Base-by-base conservation (phyloP, 2,888 invertebrate species). In the Invenusta paracnida region DNA sequence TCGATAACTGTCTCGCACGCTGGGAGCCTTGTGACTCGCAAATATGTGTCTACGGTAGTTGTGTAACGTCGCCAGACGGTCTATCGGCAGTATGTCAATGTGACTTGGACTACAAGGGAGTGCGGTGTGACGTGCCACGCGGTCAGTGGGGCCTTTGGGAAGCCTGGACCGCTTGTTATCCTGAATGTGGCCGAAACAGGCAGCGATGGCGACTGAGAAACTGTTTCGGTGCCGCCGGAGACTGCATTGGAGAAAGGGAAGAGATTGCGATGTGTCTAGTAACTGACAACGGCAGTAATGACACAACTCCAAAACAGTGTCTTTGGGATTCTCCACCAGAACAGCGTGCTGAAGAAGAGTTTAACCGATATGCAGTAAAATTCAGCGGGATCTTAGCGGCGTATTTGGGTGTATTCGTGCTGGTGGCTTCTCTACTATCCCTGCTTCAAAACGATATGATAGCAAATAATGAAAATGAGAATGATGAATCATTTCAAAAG, bases 91-190 rank as follows among this genome's bases (percentile, higher is more conserved):
- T n/a, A 66, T 66, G n/a, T 17, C 23, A 66, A 66, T 82, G 82
- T 82, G 82, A 82, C 30, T 25, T 82, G 1, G 82, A 82, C 30
- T 82, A 30, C n/a, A 82, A 82, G n/a, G 82, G 82, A 11, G 82
- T 25, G n/a, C 25, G 27, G 23, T 79, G 81, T 23, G 81, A 79
- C 27, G 23, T 79, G 23, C 81, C 81, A 5, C 23, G 81, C 23
- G 81, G 81, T 28, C 81, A 79, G n/a, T 79, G 81, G 81, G 23
- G 25, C 2, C 27, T 28, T 13, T 79, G 81, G 81, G 23, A 23
- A 2, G 27, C 23, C 27, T 79, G 81, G 81, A 79, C 81, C 5
- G 2, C 2, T 25, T 79, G 81, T 23, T 79, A 25, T 79, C 81
- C 81, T 2, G 23, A 79, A 25, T 79, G 81, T 79, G 81, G 81